Base-by-base conservation (phyloP, 2,113 vertebrate species). In the Misgurnus anguillicaudatus region DNA sequence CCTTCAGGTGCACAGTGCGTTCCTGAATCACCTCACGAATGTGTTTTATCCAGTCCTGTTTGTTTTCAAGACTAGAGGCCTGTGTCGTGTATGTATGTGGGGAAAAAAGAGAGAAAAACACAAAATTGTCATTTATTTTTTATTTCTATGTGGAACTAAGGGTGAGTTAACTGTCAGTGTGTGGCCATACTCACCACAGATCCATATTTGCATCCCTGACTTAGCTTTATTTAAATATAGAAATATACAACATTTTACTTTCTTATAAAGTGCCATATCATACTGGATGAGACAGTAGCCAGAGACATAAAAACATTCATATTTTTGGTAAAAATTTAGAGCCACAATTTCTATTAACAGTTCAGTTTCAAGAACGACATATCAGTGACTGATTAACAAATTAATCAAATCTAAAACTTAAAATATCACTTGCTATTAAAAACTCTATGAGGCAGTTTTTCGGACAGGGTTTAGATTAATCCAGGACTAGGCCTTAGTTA, bases 21-120 rank as follows among this genome's bases (percentile, higher is more conserved):
- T 99, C 98, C 90, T 99, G 98, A 78, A 99, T 99, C 66, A 98
- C 98, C 84, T 99, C 98, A 42, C 98, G 92, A 90, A 99, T 98
- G 90, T 99, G 98, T 84, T 99, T 99, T 87, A 99, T 99, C 98
- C 98, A 99, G 90, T 99, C 98, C 89, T 99, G 98, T 88, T 99
- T 99, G 92, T 99, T 99, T 86, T 99, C 98, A 66, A 99, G 98
- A 88, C 95, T 98, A 68, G 96, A 99, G 0, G 96, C 96, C 98
- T 99, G 87, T 70, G 2, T 31, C 3, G n/a, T 66, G 48, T 21
- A 21, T 6, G 42, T 55, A 24, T 67, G 24, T 75, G 9, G 71
- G 41, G 24, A 51, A 31, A 48, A 75, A 78, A 64, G 6, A 84
- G 76, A 61, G 31, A 66, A 42, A 39, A 2, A 72, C 14, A 17